Evolutionary conservation across 2,797 vertebrate genomes (phyloP), one percentile per base, ranked within the genome.

Genomic region (Poecilia velifera): DNA sequence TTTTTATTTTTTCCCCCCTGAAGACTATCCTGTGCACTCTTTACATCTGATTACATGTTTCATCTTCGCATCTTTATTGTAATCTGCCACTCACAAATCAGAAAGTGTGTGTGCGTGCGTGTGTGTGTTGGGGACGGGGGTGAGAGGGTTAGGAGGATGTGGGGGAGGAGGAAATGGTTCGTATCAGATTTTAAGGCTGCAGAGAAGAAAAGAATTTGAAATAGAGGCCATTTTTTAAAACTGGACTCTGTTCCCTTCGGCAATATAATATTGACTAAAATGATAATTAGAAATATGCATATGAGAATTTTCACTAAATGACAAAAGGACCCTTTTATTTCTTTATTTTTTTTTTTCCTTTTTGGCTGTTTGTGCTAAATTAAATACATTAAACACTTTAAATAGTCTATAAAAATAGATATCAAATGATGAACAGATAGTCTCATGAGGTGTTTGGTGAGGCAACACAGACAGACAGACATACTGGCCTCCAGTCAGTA

Each of bases 211-310:
- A 36, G 73, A 85, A 84, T 89, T 4, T 73, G 53, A 81, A 76
- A 76, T 72, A 73, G 46, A 77, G 79, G 78, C 76, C 70, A 53
- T 82, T 87, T 87, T 88, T 76, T 34, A 34, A 86, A 82, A 77
- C 82, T 83, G 78, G 78, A 84, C 83, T 85, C 68, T 6, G 47
- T 47, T 76, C 49, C 90, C 86, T 80, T 57, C 28, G 85, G 90
- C 96, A 95, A 96, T 96, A 96, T 95, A 96, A 96, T 95, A 96
- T 95, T 95, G 82, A 84, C 82, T 83, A 87, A 82, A 82, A 80
- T 89, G 77, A 90, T 91, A 68, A 82, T 86, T 82, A 83, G 81
- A 74, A 86, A 90, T 92, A 68, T 68, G 64, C 20, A 41, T 68
- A 41, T 39, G 34, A 66, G 34, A 39, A 39, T 18, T 22, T 66